phyloP scores from a whole-genome alignment of 2,113 vertebrate species.

The Mormoops blainvillei region DNA sequence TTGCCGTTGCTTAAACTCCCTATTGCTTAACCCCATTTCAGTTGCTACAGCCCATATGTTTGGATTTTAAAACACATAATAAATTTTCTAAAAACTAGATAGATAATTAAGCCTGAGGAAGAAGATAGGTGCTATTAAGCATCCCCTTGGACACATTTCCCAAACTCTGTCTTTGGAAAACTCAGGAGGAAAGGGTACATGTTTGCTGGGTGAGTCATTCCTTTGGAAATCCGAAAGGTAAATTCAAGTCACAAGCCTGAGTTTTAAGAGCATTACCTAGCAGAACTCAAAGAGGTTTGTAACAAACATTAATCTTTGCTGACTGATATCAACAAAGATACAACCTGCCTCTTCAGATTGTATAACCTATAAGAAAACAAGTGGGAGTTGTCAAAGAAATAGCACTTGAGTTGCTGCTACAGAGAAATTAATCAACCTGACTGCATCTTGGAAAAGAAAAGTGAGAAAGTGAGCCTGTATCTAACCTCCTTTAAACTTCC shows the following conservation, averaged over 20 bases:
- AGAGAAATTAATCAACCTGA: slow-evolving; percentile 41
- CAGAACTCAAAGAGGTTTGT: background rate
- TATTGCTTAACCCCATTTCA: background rate
- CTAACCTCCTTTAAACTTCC: background rate
- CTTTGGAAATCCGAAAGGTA: background rate
- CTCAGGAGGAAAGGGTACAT: background rate
- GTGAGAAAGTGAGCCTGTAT: background rate
- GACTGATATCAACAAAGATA: slow-evolving; percentile 50
- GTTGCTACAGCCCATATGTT: slow-evolving; percentile 36
- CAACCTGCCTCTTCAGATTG: background rate
- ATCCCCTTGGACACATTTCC: background rate
- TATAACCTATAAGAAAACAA: background rate
- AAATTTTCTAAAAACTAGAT: slow-evolving; percentile 42
- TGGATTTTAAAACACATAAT: slow-evolving; percentile 21
- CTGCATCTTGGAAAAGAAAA: slow-evolving; percentile 19
- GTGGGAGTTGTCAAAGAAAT: slow-evolving; percentile 25
- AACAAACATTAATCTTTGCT: slow-evolving; percentile 20
- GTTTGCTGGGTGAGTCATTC: background rate
- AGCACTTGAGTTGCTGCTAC: background rate
- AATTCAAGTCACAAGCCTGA: background rate
- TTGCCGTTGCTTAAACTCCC: background rate
- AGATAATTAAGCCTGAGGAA: slow-evolving; percentile 39
- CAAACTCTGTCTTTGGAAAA: slow-evolving; percentile 22
- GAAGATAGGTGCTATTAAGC: background rate
- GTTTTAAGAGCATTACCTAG: background rate